Evolutionary conservation across 1,140 invertebrate genomes (phyloP).

Genomic region (Ptiloglossa arizonensis): DNA sequence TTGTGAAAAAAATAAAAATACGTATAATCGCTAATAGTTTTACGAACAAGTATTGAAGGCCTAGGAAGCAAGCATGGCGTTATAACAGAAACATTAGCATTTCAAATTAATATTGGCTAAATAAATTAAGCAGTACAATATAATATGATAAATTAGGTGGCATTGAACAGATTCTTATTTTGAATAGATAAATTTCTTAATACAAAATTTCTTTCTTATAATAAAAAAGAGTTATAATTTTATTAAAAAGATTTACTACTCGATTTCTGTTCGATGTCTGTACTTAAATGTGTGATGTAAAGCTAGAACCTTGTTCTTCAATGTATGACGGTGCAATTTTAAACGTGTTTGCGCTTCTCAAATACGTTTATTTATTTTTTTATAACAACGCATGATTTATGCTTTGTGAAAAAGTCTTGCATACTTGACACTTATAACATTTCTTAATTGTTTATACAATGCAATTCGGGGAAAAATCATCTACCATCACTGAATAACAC

Average conservation of each 20-base stretch:
- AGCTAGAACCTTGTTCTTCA: neutral
- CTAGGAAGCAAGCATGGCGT: neutral
- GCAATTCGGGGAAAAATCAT: neutral
- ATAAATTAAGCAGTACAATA: neutral
- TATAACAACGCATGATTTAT: slow-evolving; percentile 15
- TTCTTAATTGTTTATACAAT: slow-evolving; percentile 11
- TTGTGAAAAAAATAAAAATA: neutral
- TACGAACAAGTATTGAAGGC: slow-evolving; percentile 9
- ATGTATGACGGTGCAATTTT: neutral
- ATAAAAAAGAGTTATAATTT: neutral
- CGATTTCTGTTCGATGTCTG: slow-evolving; percentile 2
- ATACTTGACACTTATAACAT: slow-evolving; percentile 25
- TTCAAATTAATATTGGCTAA: neutral
- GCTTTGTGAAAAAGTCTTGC: slow-evolving; percentile 10
- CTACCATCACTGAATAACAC: neutral
- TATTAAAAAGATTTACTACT: neutral
- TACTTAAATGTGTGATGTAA: neutral
- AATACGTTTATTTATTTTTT: neutral
- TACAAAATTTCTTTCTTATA: neutral
- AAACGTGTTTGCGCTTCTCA: neutral
- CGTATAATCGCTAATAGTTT: neutral
- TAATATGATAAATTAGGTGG: neutral
- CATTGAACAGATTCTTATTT: neutral
- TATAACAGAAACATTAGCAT: neutral
- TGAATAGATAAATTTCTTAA: neutral